phyloP scores from a whole-genome alignment of 2,797 vertebrate genomes.

The Coluber constrictor region DNA sequence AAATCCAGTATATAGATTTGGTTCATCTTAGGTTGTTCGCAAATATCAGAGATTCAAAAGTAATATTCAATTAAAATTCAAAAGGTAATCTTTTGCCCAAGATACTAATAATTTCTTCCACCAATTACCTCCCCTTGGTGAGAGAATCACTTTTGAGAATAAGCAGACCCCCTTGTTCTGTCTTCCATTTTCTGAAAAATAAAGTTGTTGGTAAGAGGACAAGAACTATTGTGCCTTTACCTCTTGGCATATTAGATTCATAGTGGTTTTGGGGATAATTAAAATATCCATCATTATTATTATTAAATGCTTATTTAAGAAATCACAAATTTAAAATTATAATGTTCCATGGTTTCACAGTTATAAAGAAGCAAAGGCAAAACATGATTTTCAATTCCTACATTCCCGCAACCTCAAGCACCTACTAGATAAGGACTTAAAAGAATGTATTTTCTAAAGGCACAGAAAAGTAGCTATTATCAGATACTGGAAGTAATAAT shows the following conservation, averaged over 20 bases:
- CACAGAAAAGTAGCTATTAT: conserved; percentile 7
- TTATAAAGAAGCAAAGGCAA: not conserved
- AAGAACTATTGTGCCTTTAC: not conserved
- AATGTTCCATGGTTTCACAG: not conserved
- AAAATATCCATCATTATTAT: not conserved
- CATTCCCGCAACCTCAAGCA: not conserved
- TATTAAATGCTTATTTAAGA: not conserved
- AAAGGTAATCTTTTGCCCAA: not conserved
- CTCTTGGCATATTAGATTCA: not conserved
- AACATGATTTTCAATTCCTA: not conserved
- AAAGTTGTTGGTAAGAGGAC: not conserved
- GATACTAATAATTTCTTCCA: not conserved
- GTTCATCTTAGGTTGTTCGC: not conserved
- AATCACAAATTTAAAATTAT: not conserved
- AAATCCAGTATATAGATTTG: not conserved
- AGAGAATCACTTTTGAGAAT: not conserved
- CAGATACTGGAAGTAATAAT: not conserved
- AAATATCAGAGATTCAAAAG: not conserved
- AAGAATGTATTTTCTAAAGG: conserved; percentile 17
- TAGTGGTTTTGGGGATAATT: not conserved
- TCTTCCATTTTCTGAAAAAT: not conserved
- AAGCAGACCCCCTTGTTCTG: not conserved
- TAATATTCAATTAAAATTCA: not conserved
- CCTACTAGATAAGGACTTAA: conserved; percentile 8
- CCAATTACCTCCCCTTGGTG: not conserved